Evolutionary conservation across 2,113 vertebrate species (phyloP).

Genomic region (Donacobius atricapilla): DNA sequence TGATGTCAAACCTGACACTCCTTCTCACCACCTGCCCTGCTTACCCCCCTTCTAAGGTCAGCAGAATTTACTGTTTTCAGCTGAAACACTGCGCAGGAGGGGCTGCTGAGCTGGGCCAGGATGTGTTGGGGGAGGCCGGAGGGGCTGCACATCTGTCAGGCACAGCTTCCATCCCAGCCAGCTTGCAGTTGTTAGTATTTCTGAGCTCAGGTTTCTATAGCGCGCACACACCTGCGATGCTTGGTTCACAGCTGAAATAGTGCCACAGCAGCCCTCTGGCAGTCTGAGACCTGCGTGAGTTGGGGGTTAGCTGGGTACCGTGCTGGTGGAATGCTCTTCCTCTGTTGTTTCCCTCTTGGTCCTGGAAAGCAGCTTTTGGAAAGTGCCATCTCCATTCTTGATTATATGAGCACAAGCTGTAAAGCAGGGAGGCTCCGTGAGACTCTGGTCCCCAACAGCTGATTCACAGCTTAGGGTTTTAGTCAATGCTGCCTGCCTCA

Average conservation of each 20-base stretch:
- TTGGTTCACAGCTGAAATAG: not conserved
- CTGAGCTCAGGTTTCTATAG: not conserved
- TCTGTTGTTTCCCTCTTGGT: rapidly evolving
- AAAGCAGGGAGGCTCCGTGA: not conserved
- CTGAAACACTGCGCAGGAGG: rapidly evolving
- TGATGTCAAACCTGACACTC: not conserved
- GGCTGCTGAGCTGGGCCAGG: not conserved
- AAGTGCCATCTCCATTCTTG: not conserved
- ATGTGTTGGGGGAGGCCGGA: rapidly evolving
- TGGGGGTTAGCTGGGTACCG: not conserved
- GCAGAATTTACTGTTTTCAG: not conserved
- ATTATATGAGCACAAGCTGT: rapidly evolving
- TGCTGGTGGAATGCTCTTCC: not conserved
- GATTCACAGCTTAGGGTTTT: not conserved
- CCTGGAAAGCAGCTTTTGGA: not conserved
- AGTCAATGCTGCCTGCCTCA: not conserved
- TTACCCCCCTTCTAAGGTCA: not conserved
- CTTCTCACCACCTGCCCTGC: not conserved
- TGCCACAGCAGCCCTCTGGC: not conserved
- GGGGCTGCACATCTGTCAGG: not conserved
- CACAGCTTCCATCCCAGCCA: rapidly evolving
- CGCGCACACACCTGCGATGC: rapidly evolving
- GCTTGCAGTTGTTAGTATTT: not conserved
- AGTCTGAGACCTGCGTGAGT: not conserved
- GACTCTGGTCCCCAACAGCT: not conserved